Conservation (phyloP, 1,140 invertebrate genomes). For the Microplitis demolitor region DNA sequence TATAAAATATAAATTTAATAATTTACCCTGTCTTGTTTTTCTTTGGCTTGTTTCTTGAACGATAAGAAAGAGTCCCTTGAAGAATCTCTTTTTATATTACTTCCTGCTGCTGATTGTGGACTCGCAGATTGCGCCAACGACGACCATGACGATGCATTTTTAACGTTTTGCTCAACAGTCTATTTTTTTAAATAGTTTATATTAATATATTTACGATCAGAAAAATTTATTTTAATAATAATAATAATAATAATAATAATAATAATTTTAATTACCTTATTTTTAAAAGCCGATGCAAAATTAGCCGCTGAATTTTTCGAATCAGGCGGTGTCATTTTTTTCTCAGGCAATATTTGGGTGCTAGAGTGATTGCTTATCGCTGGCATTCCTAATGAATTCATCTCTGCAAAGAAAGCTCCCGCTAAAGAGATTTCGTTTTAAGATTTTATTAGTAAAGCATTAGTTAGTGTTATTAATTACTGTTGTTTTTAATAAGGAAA, state of each 20-base stretch:
- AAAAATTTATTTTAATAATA: neutral
- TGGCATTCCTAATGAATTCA: conserved; percentile 53
- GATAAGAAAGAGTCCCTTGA: conserved; percentile 75
- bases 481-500: neutral
- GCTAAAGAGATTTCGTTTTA: conserved; percentile 46
- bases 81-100: conserved; percentile 64
- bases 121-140: conserved; percentile 83
- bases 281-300: conserved; percentile 71
- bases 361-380: conserved; percentile 52
- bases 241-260: no score
- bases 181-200: conserved; percentile 25
- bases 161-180: conserved; percentile 73
- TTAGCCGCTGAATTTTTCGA: conserved; percentile 63
- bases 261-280: conserved; percentile 56
- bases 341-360: conserved; percentile 49
- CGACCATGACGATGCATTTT: conserved; percentile 92
- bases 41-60: conserved; percentile 94
- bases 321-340: conserved; percentile 57
- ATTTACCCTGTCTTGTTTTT: conserved; percentile 84
- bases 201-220: neutral
- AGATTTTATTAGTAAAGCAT: conserved; percentile 47
- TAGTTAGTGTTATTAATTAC: conserved; percentile 39
- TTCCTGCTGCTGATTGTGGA: conserved; percentile 64
- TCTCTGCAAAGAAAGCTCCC: conserved; percentile 58
- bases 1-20: conserved; percentile 2